A percentile compares a stretch with the other conserved stretches of the same genome.
Evolutionary conservation across 2,797 vertebrate species (phyloP).

Genomic region (Crocidura indochinensis): DNA sequence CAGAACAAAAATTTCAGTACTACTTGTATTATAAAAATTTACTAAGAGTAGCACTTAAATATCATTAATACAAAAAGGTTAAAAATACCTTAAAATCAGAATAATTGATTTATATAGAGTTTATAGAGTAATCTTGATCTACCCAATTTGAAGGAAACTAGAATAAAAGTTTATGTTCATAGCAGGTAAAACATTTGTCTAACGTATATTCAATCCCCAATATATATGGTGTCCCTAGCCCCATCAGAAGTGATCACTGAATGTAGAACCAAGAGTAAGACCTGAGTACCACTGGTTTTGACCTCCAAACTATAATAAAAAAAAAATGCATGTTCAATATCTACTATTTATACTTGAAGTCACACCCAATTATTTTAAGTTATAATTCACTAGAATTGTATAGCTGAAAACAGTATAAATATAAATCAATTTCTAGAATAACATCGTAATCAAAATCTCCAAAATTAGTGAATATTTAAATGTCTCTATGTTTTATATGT

Average conservation of each 20-base stretch:
- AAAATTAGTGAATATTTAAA: neutral
- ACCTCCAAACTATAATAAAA: neutral
- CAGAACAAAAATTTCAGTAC: slow-evolving; percentile 43
- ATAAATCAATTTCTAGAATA: slow-evolving; percentile 25
- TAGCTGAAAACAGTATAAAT: slow-evolving; percentile 10
- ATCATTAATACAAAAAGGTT: neutral
- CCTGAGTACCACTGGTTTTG: too few species aligned
- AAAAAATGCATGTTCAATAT: slow-evolving; percentile 49
- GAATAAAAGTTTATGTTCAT: slow-evolving; percentile 56
- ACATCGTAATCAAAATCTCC: slow-evolving; percentile 50
- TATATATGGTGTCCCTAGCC: too few species aligned
- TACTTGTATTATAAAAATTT: slow-evolving; percentile 38
- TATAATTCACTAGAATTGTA: slow-evolving; percentile 51
- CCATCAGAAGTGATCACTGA: too few species aligned
- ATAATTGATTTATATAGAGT: slow-evolving; percentile 21
- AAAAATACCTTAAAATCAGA: slow-evolving; percentile 64
- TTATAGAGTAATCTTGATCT: slow-evolving; percentile 55
- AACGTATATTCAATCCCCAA: too few species aligned
- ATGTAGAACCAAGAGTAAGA: too few species aligned
- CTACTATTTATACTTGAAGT: slow-evolving; percentile 58
- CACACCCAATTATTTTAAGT: slow-evolving; percentile 39
- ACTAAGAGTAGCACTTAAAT: slow-evolving; percentile 28
- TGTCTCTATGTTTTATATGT: slow-evolving; percentile 4
- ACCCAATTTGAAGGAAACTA: slow-evolving; percentile 30
- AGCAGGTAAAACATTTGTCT: too few species aligned